A percentile compares a stretch with the other conserved stretches of the same genome.
These are phyloP conservation scores for Paradisaea rubra DNA, from an alignment of 2,113 vertebrate species.

Conservation along the genomic window DNA sequence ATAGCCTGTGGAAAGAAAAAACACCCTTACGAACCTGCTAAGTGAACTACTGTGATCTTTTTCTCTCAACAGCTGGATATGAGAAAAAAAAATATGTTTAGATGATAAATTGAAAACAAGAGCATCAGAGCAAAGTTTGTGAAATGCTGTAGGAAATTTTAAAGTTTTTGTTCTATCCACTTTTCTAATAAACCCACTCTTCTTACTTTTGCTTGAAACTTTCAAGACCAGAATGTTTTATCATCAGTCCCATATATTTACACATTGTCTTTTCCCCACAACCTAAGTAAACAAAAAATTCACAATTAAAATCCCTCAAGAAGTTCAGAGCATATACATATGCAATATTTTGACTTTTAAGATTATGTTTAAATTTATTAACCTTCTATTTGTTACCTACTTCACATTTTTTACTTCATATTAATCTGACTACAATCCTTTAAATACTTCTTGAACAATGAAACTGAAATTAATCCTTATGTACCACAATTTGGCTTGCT, in stretches of 20 bases:
- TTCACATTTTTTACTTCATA: neutral
- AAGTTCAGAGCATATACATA: neutral
- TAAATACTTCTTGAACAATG: neutral
- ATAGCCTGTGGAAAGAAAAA: neutral
- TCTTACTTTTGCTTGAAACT: neutral
- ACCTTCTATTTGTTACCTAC: neutral
- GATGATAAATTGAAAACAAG: conserved; percentile 20
- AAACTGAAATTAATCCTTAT: neutral
- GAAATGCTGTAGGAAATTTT: neutral
- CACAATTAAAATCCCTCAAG: neutral
- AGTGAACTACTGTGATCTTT: conserved; percentile 7
- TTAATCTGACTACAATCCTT: neutral
- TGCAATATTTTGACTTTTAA: neutral
- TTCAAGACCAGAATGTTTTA: neutral
- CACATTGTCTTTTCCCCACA: neutral
- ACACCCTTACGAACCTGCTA: neutral
- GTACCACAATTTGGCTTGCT: neutral
- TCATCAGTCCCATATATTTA: neutral
- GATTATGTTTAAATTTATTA: neutral
- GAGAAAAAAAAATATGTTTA: neutral
- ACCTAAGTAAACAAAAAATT: neutral
- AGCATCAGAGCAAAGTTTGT: neutral
- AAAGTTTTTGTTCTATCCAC: neutral
- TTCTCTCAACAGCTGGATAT: neutral
- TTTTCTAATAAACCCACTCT: neutral